phyloP scores from a whole-genome alignment of 2,113 vertebrate species.

The Phrynosoma blainvillii region DNA sequence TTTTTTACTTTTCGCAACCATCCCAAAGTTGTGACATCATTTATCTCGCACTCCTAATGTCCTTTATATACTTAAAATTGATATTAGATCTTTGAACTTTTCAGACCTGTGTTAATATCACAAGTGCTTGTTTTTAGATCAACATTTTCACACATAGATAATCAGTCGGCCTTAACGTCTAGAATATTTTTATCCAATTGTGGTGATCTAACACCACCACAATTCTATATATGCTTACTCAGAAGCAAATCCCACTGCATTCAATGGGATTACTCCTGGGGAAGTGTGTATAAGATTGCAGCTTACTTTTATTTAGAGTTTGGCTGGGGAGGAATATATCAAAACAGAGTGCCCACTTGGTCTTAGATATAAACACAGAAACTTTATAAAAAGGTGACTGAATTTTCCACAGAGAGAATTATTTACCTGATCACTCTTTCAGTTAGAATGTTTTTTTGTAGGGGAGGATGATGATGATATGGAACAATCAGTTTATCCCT shows the following conservation, averaged over 20 bases:
- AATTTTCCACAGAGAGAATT: background rate
- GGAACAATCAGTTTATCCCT: background rate
- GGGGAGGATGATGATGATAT: background rate
- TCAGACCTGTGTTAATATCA: constrained; percentile 6
- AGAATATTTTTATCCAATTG: constrained; percentile 5
- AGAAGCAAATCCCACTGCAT: background rate
- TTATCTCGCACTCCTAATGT: background rate
- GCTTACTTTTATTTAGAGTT: background rate
- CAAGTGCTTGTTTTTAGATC: background rate
- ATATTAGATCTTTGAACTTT: constrained; percentile 1
- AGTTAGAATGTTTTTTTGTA: background rate
- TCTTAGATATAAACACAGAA: background rate
- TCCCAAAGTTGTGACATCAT: background rate
- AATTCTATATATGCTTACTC: background rate
- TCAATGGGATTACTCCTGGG: background rate
- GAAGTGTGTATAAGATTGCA: background rate
- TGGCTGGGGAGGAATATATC: background rate
- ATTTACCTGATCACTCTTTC: constrained; percentile 22
- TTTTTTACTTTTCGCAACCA: background rate
- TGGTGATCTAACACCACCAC: background rate
- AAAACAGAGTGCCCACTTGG: background rate
- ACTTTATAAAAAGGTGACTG: rapidly evolving
- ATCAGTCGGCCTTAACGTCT: constrained; percentile 1
- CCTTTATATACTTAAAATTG: background rate
- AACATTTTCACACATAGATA: constrained; percentile 24